phyloP scores from a whole-genome alignment of 2,113 vertebrate species.

The Sphyrna mokarran region DNA sequence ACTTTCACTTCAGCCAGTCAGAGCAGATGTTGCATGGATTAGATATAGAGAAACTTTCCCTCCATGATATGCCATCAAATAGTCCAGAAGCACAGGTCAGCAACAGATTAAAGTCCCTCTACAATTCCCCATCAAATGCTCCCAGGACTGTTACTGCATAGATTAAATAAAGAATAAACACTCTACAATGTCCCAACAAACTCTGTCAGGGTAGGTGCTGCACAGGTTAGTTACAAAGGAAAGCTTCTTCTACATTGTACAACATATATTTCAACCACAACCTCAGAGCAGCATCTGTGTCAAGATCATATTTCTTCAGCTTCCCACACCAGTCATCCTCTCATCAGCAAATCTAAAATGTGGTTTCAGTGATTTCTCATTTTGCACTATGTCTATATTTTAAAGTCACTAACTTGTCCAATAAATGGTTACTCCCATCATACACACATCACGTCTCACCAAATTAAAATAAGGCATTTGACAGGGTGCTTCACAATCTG shows the following conservation, averaged over 20 bases:
- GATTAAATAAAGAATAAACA: too few relatives aligned
- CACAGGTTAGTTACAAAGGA: neutral
- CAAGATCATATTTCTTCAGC: neutral
- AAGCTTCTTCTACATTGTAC: neutral
- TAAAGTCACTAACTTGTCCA: neutral
- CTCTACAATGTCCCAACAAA: neutral
- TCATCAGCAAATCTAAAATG: neutral
- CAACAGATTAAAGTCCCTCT: neutral
- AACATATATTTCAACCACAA: neutral
- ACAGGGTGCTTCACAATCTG: neutral
- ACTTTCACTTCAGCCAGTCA: neutral
- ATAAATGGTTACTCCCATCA: neutral
- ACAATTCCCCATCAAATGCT: neutral
- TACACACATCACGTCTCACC: neutral
- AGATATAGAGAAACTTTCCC: too few relatives aligned
- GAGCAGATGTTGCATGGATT: too few relatives aligned
- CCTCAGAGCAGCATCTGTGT: neutral
- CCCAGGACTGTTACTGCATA: too few relatives aligned
- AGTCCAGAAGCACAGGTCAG: neutral
- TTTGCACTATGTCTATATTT: neutral
- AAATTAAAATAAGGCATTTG: neutral
- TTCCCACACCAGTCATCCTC: neutral
- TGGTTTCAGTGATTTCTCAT: neutral
- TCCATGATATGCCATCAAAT: neutral
- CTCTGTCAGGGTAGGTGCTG: neutral